A percentile compares a stretch with the other conserved stretches of the same genome.
phyloP scores from a whole-genome alignment of 2,113 vertebrate genomes.

The Lampris megalopsis region DNA sequence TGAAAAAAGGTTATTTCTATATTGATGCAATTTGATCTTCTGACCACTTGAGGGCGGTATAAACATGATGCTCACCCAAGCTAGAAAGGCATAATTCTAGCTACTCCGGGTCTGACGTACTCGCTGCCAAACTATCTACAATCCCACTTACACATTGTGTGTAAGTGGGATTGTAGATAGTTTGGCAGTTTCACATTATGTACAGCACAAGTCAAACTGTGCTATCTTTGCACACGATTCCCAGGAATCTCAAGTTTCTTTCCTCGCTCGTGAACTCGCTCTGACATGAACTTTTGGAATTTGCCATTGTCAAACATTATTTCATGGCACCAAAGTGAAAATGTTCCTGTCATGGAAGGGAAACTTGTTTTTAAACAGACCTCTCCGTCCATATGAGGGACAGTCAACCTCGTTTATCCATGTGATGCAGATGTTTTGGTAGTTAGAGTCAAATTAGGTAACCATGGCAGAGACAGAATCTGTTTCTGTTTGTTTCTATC shows the following conservation, averaged over 20 bases:
- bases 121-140: slow-evolving; percentile 6
- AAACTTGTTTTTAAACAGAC: slow-evolving; percentile 23
- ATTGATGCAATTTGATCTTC: slow-evolving; percentile 34
- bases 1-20: background rate
- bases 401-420: background rate
- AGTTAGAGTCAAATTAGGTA: slow-evolving; percentile 35
- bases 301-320: slow-evolving; percentile 11
- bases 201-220: background rate
- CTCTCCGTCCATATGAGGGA: slow-evolving; percentile 13
- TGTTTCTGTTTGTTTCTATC: background rate
- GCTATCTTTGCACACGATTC: slow-evolving; percentile 5
- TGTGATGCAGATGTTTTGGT: slow-evolving; percentile 24
- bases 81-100: background rate
- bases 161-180: no score
- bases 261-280: slow-evolving; percentile 3
- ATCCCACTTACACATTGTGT: slow-evolving; percentile 21
- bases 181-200: background rate
- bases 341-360: slow-evolving; percentile 12
- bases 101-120: background rate
- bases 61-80: slow-evolving; percentile 15
- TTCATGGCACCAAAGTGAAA: slow-evolving; percentile 13
- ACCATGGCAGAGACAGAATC: slow-evolving; percentile 28
- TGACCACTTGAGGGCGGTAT: slow-evolving; percentile 70
- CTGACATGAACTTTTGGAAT: slow-evolving; percentile 9
- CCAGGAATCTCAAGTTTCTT: slow-evolving; percentile 1